phyloP scores from a whole-genome alignment of 2,113 vertebrate species.

The Harpagus bidentatus region DNA sequence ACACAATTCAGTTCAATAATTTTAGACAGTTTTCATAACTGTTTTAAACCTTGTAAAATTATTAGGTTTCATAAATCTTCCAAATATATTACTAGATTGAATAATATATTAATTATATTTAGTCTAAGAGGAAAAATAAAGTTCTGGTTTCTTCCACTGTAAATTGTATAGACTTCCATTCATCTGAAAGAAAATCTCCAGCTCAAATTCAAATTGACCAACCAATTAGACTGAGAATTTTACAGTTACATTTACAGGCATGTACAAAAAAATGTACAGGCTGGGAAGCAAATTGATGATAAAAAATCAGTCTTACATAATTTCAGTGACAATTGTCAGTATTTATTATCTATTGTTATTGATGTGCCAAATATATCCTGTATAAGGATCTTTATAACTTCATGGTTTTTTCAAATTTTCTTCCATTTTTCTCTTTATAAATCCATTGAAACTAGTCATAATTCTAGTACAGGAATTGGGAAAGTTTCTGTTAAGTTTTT shows the following conservation, averaged over 20 bases:
- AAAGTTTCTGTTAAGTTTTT: background rate
- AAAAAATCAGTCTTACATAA: background rate
- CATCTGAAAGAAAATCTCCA: background rate
- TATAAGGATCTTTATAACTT: background rate
- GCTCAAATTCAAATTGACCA: background rate
- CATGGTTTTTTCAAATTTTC: background rate
- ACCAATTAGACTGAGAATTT: background rate
- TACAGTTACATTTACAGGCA: background rate
- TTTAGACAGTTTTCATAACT: background rate
- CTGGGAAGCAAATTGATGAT: background rate
- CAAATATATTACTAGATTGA: background rate
- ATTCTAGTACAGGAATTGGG: background rate
- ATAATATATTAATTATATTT: background rate
- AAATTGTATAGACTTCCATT: background rate
- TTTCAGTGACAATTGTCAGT: background rate
- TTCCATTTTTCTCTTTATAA: background rate
- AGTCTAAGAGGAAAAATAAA: background rate
- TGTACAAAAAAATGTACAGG: too few relatives aligned
- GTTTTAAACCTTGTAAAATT: background rate
- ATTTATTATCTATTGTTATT: background rate
- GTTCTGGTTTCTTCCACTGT: background rate
- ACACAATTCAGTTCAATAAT: background rate
- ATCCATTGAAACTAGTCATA: background rate
- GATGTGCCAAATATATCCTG: background rate
- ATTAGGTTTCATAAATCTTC: background rate